Conservation (phyloP, 2,113 vertebrate species). For the Vireo altiloquus region DNA sequence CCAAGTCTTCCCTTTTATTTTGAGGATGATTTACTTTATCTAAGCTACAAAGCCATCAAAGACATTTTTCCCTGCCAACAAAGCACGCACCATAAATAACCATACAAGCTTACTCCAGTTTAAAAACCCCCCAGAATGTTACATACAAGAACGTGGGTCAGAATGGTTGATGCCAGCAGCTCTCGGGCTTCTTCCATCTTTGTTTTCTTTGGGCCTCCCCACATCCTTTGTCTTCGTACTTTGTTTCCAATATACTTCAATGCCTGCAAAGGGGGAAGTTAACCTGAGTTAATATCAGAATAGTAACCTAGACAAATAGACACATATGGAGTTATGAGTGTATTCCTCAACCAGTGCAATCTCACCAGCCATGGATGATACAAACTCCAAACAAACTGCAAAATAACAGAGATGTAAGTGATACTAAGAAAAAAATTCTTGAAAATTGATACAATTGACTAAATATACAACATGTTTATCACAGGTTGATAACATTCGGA, state of each 20-base stretch:
- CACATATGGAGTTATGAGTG: accelerated
- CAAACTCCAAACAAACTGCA: not conserved
- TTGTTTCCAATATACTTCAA: constrained; percentile 96
- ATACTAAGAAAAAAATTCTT: not conserved
- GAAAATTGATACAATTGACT: not conserved
- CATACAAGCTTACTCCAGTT: not conserved
- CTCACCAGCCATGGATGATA: not conserved
- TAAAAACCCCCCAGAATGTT: not conserved
- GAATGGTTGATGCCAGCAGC: constrained; percentile 91
- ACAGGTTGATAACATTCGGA: not conserved
- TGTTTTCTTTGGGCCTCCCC: constrained; percentile 97
- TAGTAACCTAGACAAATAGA: not conserved
- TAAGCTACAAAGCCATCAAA: not conserved
- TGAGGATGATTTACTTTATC: not conserved
- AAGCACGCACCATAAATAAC: not conserved
- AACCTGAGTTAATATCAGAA: not conserved
- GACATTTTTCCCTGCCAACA: not conserved
- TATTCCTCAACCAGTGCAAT: not conserved
- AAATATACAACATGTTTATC: not conserved
- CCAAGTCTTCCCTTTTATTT: not conserved
- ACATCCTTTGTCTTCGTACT: constrained; percentile 95
- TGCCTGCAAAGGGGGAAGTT: constrained; percentile 73
- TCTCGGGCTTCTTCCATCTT: constrained; percentile 98
- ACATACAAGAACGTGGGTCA: constrained; percentile 91
- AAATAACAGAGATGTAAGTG: not conserved